Base-by-base conservation (phyloP, 30 jellyfish, hydroid and myxozoan species). In the Mastigias papua region DNA sequence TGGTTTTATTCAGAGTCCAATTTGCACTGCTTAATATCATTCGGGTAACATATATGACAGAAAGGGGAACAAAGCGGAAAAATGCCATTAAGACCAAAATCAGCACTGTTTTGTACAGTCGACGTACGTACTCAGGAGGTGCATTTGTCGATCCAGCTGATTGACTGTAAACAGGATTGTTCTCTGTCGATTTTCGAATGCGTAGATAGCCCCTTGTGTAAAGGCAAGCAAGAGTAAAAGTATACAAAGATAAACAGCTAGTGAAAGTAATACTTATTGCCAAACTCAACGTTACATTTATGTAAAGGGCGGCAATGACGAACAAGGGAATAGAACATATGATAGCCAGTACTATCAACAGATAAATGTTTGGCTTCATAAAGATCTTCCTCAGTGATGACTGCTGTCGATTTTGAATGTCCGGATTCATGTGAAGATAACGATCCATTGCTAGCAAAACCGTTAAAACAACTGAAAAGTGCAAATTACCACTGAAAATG, bases 381-480 rank as follows among this genome's bases (percentile, higher is more conserved):
- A 72, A 72, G 23, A 72, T 35, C 34, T 30, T 0, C 48, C 37
- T 72, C 0, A 72, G 2, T 35, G 5, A 19, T 11, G 83, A 72
- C 1, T 5, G 63, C 1, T 48, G 28, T 16, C 63, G 58, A 0
- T 10, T 19, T n/a, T 25, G 74, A 19, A 72, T 72, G 46, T 72
- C 48, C 0, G 83, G 68, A 68, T 72, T 35, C 83, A 72, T 72
- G 37, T 72, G 61, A 23, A 72, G 61, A 35, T 72, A 72, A 10
- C 83, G 66, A 35, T 72, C 83, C 20, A 72, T 37, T 15, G 69
- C 83, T 8, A 72, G 68, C 19, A 72, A 6, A 13, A 35, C 68
- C 26, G 83, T 49, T 34, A 72, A 35, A 8, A 19, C 20, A 1
- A 30, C 42, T 49, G 83, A 72, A 49, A 72, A 20, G 25, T 48